Evolutionary conservation across 2,113 vertebrate genomes (phyloP).

Genomic region (Romanogobio albipinnatus): DNA sequence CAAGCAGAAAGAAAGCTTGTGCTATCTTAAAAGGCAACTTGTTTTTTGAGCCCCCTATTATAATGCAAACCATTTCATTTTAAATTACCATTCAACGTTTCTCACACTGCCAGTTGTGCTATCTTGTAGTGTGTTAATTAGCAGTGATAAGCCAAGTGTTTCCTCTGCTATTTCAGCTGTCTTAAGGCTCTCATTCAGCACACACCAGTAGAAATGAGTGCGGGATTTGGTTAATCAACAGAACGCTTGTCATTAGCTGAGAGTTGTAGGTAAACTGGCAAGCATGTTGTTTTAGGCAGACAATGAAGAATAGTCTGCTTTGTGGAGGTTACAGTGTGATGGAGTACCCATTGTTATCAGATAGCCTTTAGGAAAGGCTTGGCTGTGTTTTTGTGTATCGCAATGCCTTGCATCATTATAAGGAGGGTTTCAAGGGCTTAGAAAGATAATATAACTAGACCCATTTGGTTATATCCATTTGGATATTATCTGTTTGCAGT

Average conservation of each 20-base stretch:
- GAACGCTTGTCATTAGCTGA: constrained; percentile 66
- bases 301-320: constrained; percentile 50
- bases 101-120: constrained; percentile 51
- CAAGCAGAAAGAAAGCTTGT: not conserved
- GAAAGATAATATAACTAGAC: not conserved
- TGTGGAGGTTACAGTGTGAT: constrained; percentile 40
- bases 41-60: not conserved
- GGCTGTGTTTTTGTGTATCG: constrained; percentile 16
- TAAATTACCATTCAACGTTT: constrained; percentile 59
- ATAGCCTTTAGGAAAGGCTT: constrained; percentile 9
- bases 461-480: not conserved
- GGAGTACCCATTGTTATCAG: constrained; percentile 23
- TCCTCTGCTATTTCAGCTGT: constrained; percentile 47
- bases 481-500: too few relatives aligned
- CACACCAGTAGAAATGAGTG: constrained; percentile 58
- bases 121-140: constrained; percentile 71
- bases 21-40: not conserved
- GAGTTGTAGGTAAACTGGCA: constrained; percentile 69
- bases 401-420: constrained; percentile 16
- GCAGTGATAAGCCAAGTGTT: constrained; percentile 64
- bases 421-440: not conserved
- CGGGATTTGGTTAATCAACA: constrained; percentile 62
- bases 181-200: constrained; percentile 60
- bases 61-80: constrained; percentile 27
- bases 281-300: constrained; percentile 70